Evolutionary conservation across 2,113 vertebrate genomes (phyloP), one percentile per base, ranked within the genome.

Genomic region (Abramis brama): DNA sequence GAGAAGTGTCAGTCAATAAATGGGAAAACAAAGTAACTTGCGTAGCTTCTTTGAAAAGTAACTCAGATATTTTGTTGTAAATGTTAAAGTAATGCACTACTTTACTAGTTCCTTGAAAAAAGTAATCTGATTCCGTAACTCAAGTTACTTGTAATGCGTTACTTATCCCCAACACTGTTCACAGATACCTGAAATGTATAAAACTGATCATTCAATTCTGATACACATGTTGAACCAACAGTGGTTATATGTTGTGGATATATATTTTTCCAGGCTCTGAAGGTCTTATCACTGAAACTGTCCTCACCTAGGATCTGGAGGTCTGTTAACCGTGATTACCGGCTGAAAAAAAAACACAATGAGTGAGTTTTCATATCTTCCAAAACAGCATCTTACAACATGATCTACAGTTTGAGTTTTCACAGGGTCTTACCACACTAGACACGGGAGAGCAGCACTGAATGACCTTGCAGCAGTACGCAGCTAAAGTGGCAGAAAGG

Each of bases 391-490:
- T 7, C 10, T 50, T 43, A 33, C 23, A 57, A 9, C 10, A 59
- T 39, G 45, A 30, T 10, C 23, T 60, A 55, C 21, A 57, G 15
- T 33, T 33, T 36, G 17, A 30, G n/a, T 82, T 50, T 75, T 2
- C 74, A 47, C 45, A 15, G 13, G 30, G 64, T 17, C 93, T 92
- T 89, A 95, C 94, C 90, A 92, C 86, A 85, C 88, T 93, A 23
- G 87, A 84, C 5, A 59, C 75, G 0, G 92, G 91, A 0, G 82
- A 71, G 85, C 94, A 95, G 89, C 93, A 95, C 79, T 93, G 92
- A 84, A 91, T 55, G 43, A 94, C 93, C 86, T 95, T 95, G 89
- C 92, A 94, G 91, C 91, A 91, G 88, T 94, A 95, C 27, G 70
- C 79, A 3, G 89, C 89, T 88, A 95, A 87, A 17, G 94, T 93